A percentile compares a stretch with the other conserved stretches of the same genome.
Evolutionary conservation across 2,113 vertebrate genomes (phyloP).

Genomic region (Heloderma charlesbogerti): DNA sequence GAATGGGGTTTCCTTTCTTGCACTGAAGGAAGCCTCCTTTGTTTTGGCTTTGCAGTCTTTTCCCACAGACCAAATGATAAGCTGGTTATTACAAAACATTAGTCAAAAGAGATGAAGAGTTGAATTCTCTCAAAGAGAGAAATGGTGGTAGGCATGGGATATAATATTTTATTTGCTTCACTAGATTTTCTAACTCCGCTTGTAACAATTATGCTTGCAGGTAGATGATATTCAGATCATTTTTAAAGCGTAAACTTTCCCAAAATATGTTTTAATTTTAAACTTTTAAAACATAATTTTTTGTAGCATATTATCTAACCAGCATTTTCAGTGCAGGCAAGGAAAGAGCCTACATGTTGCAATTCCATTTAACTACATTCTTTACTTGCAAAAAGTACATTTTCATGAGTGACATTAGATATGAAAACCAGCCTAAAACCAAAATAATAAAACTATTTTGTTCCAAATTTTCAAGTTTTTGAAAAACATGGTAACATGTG

Average conservation of each 20-base stretch:
- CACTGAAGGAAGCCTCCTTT: too few species aligned
- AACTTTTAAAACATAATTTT: background rate
- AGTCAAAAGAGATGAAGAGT: too few species aligned
- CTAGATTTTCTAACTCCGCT: background rate
- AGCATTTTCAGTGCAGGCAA: background rate
- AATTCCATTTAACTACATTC: background rate
- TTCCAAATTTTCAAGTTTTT: background rate
- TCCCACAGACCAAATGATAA: too few species aligned
- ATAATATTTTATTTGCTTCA: background rate
- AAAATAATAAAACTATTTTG: background rate
- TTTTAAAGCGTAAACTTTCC: background rate
- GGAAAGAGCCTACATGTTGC: background rate
- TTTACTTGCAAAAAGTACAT: background rate
- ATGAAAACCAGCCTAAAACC: background rate
- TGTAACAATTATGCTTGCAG: background rate
- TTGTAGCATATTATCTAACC: background rate
- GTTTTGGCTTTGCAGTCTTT: too few species aligned
- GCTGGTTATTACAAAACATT: too few species aligned
- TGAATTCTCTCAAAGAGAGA: too few species aligned
- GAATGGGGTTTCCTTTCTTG: too few species aligned
- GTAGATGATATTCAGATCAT: background rate
- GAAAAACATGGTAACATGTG: background rate
- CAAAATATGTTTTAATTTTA: background rate
- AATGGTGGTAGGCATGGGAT: too few species aligned
- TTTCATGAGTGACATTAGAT: background rate